phyloP scores from a whole-genome alignment of 2,113 vertebrate genomes.

The Recurvirostra avosetta region DNA sequence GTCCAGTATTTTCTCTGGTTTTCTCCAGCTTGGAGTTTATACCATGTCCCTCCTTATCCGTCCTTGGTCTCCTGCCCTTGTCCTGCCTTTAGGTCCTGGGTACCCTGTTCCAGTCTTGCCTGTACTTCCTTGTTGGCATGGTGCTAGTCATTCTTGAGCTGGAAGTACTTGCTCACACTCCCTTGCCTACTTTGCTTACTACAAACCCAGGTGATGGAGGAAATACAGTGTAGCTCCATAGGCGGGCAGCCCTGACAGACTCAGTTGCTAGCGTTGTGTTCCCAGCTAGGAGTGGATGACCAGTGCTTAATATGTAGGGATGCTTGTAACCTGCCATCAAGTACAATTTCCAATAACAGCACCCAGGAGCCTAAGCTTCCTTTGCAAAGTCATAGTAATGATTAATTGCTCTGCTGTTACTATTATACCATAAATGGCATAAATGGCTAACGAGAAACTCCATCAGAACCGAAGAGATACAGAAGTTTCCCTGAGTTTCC shows the following conservation, averaged over 20 bases:
- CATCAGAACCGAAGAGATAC: background rate
- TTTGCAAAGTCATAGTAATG: background rate
- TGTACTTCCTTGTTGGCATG: background rate
- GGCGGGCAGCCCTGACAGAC: background rate
- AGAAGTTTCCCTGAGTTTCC: background rate
- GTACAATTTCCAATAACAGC: background rate
- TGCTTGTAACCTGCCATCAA: background rate
- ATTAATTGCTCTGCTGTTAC: background rate
- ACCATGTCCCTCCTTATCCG: background rate
- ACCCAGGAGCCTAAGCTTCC: background rate
- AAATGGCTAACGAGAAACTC: background rate
- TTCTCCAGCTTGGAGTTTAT: background rate
- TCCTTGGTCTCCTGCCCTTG: background rate
- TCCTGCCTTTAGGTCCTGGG: background rate
- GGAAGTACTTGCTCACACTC: background rate
- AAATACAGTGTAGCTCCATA: rapidly evolving
- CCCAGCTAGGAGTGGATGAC: background rate
- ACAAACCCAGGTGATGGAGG: background rate
- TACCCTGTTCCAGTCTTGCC: background rate
- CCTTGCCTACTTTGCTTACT: background rate
- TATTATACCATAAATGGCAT: background rate
- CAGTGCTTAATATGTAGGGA: background rate
- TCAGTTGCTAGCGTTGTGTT: background rate
- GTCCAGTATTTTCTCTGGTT: background rate
- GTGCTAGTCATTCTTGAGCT: background rate